Evolutionary conservation across 2,888 invertebrate genomes (phyloP).

Genomic region (Heliconius sara): DNA sequence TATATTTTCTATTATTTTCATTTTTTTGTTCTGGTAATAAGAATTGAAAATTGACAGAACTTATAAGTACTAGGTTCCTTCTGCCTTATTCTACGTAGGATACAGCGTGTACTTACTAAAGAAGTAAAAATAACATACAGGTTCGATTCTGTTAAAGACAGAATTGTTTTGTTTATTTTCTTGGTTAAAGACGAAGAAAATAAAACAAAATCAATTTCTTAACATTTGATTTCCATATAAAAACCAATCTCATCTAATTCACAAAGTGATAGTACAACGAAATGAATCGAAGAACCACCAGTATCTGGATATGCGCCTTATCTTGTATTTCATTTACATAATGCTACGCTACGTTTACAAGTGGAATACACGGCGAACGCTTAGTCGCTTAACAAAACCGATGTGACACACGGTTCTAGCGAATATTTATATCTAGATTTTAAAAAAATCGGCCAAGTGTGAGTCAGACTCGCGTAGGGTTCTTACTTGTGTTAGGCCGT

Average conservation of each 20-base stretch:
- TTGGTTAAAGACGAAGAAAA: neutral
- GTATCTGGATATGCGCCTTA: conserved; percentile 44
- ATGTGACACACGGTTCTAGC: conserved; percentile 22
- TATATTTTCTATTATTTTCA: no score
- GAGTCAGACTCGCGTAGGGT: no score
- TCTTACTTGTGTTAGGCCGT: no score
- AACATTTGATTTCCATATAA: conserved; percentile 4
- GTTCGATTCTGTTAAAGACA: no score
- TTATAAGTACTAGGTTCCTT: no score
- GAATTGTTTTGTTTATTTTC: no score
- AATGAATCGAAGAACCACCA: conserved; percentile 35
- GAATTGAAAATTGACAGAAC: no score
- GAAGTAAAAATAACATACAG: no score
- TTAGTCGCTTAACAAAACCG: conserved; percentile 47
- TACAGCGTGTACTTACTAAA: no score
- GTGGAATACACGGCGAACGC: conserved; percentile 45
- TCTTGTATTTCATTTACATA: conserved; percentile 50
- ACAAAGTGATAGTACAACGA: conserved; percentile 30
- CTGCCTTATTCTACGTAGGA: no score
- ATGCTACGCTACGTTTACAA: conserved; percentile 47
- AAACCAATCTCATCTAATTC: conserved; percentile 30
- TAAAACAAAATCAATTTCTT: conserved; percentile 1
- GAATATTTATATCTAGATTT: neutral
- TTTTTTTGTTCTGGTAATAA: no score
- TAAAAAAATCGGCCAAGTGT: neutral